Evolutionary conservation across 23 tunicate species (phyloP), one percentile per base, ranked within the genome.

Genomic region (Oikopleura vanhoeffeni): DNA sequence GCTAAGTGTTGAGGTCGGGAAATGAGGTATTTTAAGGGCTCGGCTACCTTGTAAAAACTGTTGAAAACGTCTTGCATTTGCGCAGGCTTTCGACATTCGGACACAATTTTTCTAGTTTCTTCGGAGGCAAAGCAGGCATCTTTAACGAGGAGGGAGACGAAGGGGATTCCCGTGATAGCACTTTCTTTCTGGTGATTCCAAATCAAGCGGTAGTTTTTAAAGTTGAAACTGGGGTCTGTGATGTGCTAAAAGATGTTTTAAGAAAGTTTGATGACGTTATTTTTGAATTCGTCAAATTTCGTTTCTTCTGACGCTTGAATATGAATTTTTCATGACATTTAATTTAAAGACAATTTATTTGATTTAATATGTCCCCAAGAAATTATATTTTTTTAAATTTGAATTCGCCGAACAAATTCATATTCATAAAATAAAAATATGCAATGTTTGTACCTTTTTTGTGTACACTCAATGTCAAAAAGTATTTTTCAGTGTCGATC

Each of bases 61-160:
- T 28, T 18, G 79, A 71, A 28, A 38, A 71, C 24, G 24, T 24
- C 18, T 24, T 49, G 34, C 38, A 2, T 71, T 71, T 71, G 34
- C 8, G 60, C 18, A 18, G 60, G 60, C 8, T 8, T 8, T 49
- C 18, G 60, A 8, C 18, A 8, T 32, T 71, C 79, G 36, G 27
- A 30, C 27, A 3, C 79, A 71, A 71, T 18, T 32, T 71, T 71
- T 33, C 79, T 33, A 30, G 4, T 71, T 71, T 71, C 79, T 38
- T 71, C 79, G 36, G 79, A 33, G 36, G 27, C 36, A 32, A 71
- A 71, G 79, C 79, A 71, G 38, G 79, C 79, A 38, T 71, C 79
- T 71, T 71, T 71, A 33, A 71, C 79, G 36, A 71, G 35, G 36
- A 71, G 35, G 4, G 79, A 71, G 79, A 71, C 79, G 38, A 71